These are phyloP conservation scores for Strix aluco DNA, from an alignment of 2,113 vertebrate species.

Conservation along the genomic window DNA sequence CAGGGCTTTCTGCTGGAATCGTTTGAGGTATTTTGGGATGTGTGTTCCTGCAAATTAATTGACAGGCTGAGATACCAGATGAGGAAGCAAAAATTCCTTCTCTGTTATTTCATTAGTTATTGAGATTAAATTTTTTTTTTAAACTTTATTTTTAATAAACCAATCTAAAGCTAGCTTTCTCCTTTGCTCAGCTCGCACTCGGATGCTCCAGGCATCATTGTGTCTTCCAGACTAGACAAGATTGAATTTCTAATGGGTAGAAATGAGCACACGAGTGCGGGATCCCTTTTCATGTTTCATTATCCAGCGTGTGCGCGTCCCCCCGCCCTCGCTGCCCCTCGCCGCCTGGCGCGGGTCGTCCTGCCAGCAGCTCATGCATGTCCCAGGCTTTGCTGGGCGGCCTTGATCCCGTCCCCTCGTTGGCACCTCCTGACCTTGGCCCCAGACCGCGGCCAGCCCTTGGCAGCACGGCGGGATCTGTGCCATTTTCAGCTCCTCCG, in stretches of 20 bases:
- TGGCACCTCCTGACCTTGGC: neutral
- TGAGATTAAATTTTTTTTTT: neutral
- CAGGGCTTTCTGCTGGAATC: slow-evolving; percentile 13
- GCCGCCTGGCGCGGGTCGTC: accelerated
- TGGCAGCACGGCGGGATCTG: accelerated
- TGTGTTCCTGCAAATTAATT: neutral
- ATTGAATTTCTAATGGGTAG: neutral
- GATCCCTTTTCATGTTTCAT: neutral
- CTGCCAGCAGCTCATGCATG: accelerated
- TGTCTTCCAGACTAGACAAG: neutral
- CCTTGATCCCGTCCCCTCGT: neutral
- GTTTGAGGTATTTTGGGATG: slow-evolving; percentile 18
- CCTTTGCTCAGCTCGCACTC: neutral
- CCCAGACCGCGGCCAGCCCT: accelerated
- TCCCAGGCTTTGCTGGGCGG: neutral
- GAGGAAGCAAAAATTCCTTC: neutral
- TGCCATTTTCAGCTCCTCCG: neutral
- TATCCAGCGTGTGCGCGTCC: accelerated
- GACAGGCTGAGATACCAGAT: neutral
- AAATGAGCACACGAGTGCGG: accelerated
- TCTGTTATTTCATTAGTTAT: neutral
- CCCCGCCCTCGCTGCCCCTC: neutral
- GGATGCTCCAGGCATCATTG: neutral
- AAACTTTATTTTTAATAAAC: neutral
- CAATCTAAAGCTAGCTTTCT: neutral